Evolutionary conservation across 2,113 vertebrate genomes (phyloP), one percentile per base, ranked within the genome.

Genomic region (Colius striatus): DNA sequence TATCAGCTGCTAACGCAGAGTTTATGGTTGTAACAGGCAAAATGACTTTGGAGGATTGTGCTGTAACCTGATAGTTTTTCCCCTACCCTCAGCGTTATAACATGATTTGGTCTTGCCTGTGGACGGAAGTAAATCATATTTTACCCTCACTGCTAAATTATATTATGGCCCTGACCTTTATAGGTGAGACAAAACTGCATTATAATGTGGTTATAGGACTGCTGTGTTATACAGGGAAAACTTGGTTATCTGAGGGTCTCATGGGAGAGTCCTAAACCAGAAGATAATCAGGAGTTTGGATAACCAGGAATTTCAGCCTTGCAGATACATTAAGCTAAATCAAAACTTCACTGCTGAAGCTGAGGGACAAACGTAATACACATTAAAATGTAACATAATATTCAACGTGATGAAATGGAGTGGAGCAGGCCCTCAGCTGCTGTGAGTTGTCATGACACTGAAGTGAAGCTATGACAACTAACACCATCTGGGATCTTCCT

Each of bases 61-160:
- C 96, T 96, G 94, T 97, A 95, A 96, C 94, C 94, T 94, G 96
- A 95, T 96, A 94, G 92, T 92, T 94, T 95, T 96, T 92, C 84
- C 83, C 62, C 34, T 96, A 93, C 83, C 66, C 80, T 92, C 93
- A 89, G 79, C 17, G 54, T 95, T 96, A 82, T 97, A 97, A 97
- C 90, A 66, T 92, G 93, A 96, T 96, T 96, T 97, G 88, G 92
- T 94, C 88, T 96, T 96, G 92, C 94, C 95, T 84, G 92, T 96
- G 95, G 92, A 96, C 30, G 66, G 95, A 94, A 97, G 92, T 94
- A 97, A 97, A 97, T 97, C 91, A 76, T 97, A 97, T 97, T 96
- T 95, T 96, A 94, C 90, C 92, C 73, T 95, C 50, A 41, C 93
- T 94, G 82, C 88, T 96, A 96, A 97, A 97, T 96, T 96, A 80